phyloP scores from a whole-genome alignment of 2,888 invertebrate genomes.

The Brachylomia viminalis region DNA sequence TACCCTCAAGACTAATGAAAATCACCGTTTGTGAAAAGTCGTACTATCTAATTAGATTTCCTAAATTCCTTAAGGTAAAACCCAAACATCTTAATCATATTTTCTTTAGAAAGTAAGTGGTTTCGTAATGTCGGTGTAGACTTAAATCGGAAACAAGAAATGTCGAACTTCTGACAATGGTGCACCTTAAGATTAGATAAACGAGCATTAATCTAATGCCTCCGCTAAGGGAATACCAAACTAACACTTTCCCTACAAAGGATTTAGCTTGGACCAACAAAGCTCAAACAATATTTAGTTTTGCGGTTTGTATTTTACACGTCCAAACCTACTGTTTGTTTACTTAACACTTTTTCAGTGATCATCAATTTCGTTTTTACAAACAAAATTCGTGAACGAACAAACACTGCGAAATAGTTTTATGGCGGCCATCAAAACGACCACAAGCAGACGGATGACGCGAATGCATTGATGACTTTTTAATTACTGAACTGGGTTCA shows the following conservation, averaged over 20 bases:
- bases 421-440: conserved; percentile 75
- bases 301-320: conserved; percentile 22
- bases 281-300: conserved; percentile 27
- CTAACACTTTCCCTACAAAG: neutral
- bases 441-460: conserved; percentile 76
- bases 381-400: conserved; percentile 64
- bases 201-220: neutral
- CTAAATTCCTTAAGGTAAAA: too few species aligned
- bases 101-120: too few species aligned
- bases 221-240: too few species aligned
- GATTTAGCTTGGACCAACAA: conserved; percentile 24
- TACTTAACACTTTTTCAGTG: conserved; percentile 52
- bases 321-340: conserved; percentile 35
- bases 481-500: conserved; percentile 77
- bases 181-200: too few species aligned
- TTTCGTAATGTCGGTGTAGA: too few species aligned
- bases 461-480: conserved; percentile 77
- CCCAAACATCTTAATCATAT: too few species aligned
- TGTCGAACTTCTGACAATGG: too few species aligned
- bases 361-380: conserved; percentile 68
- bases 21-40: too few species aligned
- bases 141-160: too few species aligned
- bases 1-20: too few species aligned
- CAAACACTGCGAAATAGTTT: conserved; percentile 76
- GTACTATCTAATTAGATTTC: too few species aligned